These are phyloP conservation scores for Myotis myotis DNA, from an alignment of 2,797 vertebrate genomes.

Conservation along the genomic window DNA sequence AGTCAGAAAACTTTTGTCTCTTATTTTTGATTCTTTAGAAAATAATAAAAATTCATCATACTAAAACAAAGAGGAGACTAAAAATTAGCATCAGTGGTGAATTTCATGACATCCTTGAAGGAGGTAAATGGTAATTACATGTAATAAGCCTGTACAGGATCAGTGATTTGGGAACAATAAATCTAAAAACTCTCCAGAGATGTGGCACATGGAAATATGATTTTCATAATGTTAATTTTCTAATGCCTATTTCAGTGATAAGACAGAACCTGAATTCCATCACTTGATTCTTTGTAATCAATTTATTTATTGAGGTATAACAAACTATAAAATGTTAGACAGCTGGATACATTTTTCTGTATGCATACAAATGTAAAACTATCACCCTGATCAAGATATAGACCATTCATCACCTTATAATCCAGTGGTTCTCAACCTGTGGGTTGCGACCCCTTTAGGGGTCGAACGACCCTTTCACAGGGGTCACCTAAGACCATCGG, in stretches of 20 bases:
- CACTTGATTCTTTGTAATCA: conserved; percentile 2
- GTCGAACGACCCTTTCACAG: no score
- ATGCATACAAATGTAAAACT: not conserved
- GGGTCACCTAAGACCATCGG: no score
- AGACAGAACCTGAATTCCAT: not conserved
- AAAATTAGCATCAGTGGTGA: not conserved
- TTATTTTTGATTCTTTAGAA: conserved; percentile 39
- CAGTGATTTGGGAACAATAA: not conserved
- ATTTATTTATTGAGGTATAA: conserved; percentile 22
- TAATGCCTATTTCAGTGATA: conserved; percentile 22
- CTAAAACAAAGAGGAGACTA: conserved; percentile 18
- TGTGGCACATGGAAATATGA: not conserved
- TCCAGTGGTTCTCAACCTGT: no score
- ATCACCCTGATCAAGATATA: not conserved
- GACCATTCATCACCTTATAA: not conserved
- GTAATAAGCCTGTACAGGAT: not conserved
- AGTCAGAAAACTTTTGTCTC: conserved; percentile 5
- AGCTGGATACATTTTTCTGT: not conserved
- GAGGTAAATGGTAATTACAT: not conserved
- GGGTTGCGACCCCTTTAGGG: no score
- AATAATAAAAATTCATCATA: conserved; percentile 12
- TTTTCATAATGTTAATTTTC: conserved; percentile 47
- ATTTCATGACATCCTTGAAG: conserved; percentile 11
- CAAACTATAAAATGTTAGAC: not conserved
- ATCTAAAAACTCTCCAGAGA: not conserved